These are phyloP conservation scores for Lepas anatifera DNA, from an alignment of 2,888 invertebrate species.

Conservation along the genomic window DNA sequence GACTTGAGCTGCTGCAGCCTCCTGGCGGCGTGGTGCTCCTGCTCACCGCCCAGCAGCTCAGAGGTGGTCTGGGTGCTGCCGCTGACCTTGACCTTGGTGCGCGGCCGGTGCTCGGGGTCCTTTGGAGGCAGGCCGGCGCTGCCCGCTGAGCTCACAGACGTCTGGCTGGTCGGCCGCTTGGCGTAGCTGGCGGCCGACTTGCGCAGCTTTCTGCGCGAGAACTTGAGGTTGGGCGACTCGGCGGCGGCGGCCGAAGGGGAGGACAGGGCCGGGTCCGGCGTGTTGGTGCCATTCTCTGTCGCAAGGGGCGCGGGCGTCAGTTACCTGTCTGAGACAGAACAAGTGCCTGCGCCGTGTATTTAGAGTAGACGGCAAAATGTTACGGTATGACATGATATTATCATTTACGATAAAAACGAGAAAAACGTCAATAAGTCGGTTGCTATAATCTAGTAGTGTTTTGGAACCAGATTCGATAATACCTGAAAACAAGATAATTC, in stretches of 20 bases:
- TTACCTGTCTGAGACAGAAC: too few relatives aligned
- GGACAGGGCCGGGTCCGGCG: neutral
- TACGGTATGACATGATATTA: too few relatives aligned
- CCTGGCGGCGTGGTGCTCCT: neutral
- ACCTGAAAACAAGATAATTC: too few relatives aligned
- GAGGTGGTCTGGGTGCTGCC: constrained; percentile 79
- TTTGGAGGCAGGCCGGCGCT: neutral
- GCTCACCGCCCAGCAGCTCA: constrained; percentile 25
- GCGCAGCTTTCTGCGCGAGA: constrained; percentile 1
- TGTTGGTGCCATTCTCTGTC: neutral
- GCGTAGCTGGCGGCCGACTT: neutral
- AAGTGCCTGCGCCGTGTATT: too few relatives aligned
- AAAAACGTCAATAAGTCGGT: too few relatives aligned
- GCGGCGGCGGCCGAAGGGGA: neutral
- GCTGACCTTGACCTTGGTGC: constrained; percentile 57
- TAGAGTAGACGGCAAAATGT: too few relatives aligned
- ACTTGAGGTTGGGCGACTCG: neutral
- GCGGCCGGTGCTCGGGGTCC: constrained; percentile 22
- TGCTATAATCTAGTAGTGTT: too few relatives aligned
- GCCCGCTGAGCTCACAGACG: constrained; percentile 3
- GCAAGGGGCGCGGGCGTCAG: neutral
- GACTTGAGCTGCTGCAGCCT: constrained; percentile 45
- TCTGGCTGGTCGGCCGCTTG: constrained; percentile 3
- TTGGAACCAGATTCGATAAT: too few relatives aligned
- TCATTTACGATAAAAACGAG: too few relatives aligned